These are phyloP conservation scores for Carettochelys insculpta DNA, from an alignment of 2,113 vertebrate genomes.

Conservation along the genomic window DNA sequence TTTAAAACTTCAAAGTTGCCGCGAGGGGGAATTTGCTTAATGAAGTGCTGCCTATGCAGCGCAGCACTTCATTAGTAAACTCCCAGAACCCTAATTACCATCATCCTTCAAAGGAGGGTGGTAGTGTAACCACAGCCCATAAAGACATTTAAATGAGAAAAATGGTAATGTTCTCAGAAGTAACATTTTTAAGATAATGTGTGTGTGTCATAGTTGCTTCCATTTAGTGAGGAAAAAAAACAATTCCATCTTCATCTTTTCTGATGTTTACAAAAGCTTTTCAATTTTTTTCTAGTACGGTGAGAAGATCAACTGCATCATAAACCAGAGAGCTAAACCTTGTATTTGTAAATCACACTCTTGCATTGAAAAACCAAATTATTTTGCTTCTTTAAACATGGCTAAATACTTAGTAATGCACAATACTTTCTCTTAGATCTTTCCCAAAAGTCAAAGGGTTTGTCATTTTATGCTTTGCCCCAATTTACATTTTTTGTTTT, in stretches of 20 bases:
- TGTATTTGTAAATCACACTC: constrained; percentile 56
- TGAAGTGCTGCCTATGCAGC: too few species aligned
- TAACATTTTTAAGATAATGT: constrained; percentile 1
- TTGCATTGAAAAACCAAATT: too few species aligned
- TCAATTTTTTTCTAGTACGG: constrained; percentile 13
- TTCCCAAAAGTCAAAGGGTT: constrained; percentile 20
- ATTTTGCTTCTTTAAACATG: too few species aligned
- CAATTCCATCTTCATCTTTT: constrained; percentile 38
- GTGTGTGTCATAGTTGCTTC: constrained; percentile 19
- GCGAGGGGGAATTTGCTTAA: too few species aligned
- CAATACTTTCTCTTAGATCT: constrained; percentile 6
- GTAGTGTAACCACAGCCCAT: too few species aligned
- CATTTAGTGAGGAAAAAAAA: constrained; percentile 49
- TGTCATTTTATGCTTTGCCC: constrained; percentile 6
- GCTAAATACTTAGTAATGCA: constrained; percentile 47
- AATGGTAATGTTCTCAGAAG: neutral
- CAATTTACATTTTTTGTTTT: constrained; percentile 25
- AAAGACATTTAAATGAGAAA: neutral
- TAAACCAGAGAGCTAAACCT: constrained; percentile 41
- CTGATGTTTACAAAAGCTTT: constrained; percentile 41
- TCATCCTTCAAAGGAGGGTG: too few species aligned
- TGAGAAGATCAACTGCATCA: constrained; percentile 64
- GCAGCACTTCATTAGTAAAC: too few species aligned
- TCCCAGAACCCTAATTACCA: too few species aligned
- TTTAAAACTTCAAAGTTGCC: too few species aligned